phyloP scores from a whole-genome alignment of 2,888 invertebrate genomes.

The Polymixis flavicincta region DNA sequence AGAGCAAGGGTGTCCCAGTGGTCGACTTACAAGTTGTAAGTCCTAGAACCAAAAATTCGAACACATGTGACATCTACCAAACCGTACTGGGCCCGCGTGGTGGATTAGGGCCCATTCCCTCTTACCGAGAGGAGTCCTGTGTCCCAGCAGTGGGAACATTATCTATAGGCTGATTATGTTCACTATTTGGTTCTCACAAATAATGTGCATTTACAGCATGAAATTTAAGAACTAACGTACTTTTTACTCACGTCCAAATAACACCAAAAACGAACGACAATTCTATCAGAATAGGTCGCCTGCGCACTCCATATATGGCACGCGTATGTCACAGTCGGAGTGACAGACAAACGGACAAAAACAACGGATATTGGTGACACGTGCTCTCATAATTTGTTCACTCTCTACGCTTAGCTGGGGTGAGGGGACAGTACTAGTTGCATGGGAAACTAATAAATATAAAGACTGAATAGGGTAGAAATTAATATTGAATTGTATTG shows the following conservation, averaged over 20 bases:
- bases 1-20: too few species aligned
- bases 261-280: conserved; percentile 26
- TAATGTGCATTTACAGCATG: neutral
- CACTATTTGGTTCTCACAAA: neutral
- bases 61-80: neutral
- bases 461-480: conserved; percentile 18
- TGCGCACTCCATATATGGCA: conserved; percentile 38
- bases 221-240: neutral
- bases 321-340: conserved; percentile 64
- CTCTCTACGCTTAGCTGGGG: conserved; percentile 57
- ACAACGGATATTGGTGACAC: conserved; percentile 79
- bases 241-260: conserved; percentile 12
- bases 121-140: neutral
- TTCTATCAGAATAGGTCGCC: conserved; percentile 37
- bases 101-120: neutral
- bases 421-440: conserved; percentile 53
- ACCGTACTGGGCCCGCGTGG: neutral
- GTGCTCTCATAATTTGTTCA: conserved; percentile 76
- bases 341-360: conserved; percentile 78
- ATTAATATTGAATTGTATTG: conserved; percentile 31
- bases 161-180: neutral
- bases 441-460: conserved; percentile 63
- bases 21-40: too few species aligned
- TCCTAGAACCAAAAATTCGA: too few species aligned
- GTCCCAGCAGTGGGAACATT: neutral